Conservation (phyloP, 1,140 invertebrate species). For the Acromyrmex charruanus region DNA sequence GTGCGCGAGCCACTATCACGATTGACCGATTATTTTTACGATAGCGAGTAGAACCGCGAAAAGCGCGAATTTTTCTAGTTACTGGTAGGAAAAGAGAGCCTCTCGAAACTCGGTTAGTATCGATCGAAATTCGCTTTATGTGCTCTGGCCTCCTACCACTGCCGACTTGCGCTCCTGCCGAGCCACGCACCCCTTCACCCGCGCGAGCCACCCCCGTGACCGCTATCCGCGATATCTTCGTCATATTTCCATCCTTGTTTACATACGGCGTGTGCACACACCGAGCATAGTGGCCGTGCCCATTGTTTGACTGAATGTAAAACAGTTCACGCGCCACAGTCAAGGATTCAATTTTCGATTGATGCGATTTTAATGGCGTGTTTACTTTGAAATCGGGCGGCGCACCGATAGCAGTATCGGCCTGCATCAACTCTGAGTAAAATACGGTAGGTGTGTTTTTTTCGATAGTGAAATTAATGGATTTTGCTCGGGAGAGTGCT, state of each 20-base stretch:
- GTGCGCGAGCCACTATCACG: slow-evolving; percentile 30
- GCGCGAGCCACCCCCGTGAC: not conserved
- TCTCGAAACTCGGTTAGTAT: slow-evolving; percentile 65
- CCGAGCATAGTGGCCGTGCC: slow-evolving; percentile 42
- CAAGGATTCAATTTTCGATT: slow-evolving; percentile 75
- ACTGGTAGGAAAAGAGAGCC: not conserved
- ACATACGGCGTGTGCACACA: slow-evolving; percentile 60
- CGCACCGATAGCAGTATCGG: slow-evolving; percentile 13
- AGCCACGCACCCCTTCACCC: not conserved
- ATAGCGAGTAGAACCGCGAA: slow-evolving; percentile 46
- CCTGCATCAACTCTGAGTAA: slow-evolving; percentile 8
- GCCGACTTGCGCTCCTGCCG: slow-evolving; percentile 55
- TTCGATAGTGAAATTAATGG: slow-evolving; percentile 60
- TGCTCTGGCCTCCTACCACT: slow-evolving; percentile 36
- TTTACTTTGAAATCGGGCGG: slow-evolving; percentile 70
- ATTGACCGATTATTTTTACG: slow-evolving; percentile 67
- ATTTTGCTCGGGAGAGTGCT: slow-evolving; percentile 38
- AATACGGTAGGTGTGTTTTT: slow-evolving; percentile 35
- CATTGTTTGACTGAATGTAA: slow-evolving; percentile 69
- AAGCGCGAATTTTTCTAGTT: slow-evolving; percentile 61
- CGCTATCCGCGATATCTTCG: slow-evolving; percentile 59
- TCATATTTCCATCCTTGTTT: slow-evolving; percentile 75
- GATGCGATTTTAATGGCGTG: slow-evolving; percentile 78
- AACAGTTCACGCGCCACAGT: slow-evolving; percentile 58
- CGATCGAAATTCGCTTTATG: slow-evolving; percentile 69